Base-by-base conservation (phyloP, 2,797 vertebrate species). In the Danio tinwini region DNA sequence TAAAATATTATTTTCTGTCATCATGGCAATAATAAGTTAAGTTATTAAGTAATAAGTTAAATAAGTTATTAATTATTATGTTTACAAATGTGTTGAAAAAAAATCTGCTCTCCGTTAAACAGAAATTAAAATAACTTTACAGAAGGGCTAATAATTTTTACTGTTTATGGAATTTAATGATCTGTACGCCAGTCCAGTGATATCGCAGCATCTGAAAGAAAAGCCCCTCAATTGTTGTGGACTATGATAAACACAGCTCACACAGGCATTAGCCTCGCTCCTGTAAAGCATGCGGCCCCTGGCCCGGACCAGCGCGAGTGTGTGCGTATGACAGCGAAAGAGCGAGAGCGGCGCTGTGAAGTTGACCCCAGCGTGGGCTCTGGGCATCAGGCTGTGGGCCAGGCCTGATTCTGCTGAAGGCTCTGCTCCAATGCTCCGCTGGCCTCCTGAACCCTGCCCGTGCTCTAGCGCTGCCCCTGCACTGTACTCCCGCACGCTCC, bases 111-210 rank as follows among this genome's bases (percentile, higher is more conserved):
- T n/a, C n/a, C n/a, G n/a, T n/a, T n/a, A n/a, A n/a, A n/a, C n/a
- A n/a, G n/a, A n/a, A n/a, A n/a, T n/a, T n/a, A n/a, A n/a, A n/a
- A n/a, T n/a, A n/a, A n/a, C n/a, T n/a, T n/a, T n/a, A n/a, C n/a
- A n/a, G n/a, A n/a, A n/a, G n/a, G n/a, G n/a, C n/a, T n/a, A n/a
- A n/a, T n/a, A n/a, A n/a, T n/a, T n/a, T n/a, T n/a, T n/a, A n/a
- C n/a, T n/a, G n/a, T n/a, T n/a, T 89, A 92, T 90, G 86, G 85
- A 87, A 87, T 88, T 72, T 88, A 89, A 90, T 84, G 88, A 90
- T 90, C 77, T 83, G 89, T 87, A 85, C 88, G 88, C 85, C 82
- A 83, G 80, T 86, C 68, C 84, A 85, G 64, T 55, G 74, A 83
- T 73, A 84, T 74, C 63, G 13, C 62, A 21, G 55, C n/a, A 63